Percentiles rank a stretch among this genome's conserved stretches.
phyloP scores from a whole-genome alignment of 2,797 vertebrate species.

The Perodicticus potto region DNA sequence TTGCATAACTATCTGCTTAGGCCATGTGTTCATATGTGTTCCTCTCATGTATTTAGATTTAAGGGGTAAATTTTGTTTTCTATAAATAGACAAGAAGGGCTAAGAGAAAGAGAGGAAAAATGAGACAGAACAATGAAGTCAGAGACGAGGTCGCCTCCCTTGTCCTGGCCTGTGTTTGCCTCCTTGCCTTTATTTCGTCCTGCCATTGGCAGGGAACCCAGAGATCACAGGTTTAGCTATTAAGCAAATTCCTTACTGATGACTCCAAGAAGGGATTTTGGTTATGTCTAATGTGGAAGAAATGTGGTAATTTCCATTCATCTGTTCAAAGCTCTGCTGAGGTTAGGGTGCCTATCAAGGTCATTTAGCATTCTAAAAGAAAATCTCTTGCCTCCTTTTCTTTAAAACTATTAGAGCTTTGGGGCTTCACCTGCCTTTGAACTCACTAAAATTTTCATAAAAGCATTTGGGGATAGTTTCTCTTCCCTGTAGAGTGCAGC shows the following conservation, averaged over 20 bases:
- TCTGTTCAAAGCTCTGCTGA: not conserved
- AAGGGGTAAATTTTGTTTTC: slow-evolving; percentile 36
- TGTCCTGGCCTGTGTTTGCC: not conserved
- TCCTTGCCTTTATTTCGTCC: not conserved
- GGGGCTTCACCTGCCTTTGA: not conserved
- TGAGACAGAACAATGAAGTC: not conserved
- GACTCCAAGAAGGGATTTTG: slow-evolving; percentile 48
- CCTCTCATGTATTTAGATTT: slow-evolving; percentile 21
- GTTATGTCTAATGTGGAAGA: slow-evolving; percentile 53
- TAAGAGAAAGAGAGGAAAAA: not conserved
- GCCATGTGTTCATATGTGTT: not conserved
- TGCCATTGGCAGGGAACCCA: not conserved
- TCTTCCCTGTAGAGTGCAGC: not conserved
- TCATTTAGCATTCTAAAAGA: not conserved
- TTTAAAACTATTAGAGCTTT: not conserved
- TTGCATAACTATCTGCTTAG: slow-evolving; percentile 51
- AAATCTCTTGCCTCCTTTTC: not conserved
- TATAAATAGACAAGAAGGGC: slow-evolving; percentile 44
- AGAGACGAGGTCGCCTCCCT: not conserved
- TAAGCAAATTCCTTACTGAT: slow-evolving; percentile 62
- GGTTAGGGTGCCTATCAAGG: not conserved
- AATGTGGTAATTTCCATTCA: slow-evolving; percentile 72
- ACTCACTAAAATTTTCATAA: not conserved
- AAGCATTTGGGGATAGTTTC: not conserved
- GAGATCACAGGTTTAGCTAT: slow-evolving; percentile 55